Evolutionary conservation across 1,140 invertebrate species (phyloP).

Genomic region (Caenorhabditis remanei): DNA sequence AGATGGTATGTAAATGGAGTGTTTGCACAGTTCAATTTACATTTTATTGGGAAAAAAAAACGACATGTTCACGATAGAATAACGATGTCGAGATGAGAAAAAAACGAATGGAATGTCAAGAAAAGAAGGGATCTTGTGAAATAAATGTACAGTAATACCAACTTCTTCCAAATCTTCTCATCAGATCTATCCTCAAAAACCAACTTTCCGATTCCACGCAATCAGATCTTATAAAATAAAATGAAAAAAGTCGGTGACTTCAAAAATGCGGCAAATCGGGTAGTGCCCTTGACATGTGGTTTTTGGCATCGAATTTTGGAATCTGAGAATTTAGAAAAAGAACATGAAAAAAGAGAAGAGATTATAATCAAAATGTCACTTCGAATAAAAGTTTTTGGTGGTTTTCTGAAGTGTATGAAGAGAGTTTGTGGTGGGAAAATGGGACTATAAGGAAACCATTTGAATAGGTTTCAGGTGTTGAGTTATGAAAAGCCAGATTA

Average conservation of each 20-base stretch:
- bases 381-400: not conserved
- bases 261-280: conserved; percentile 40
- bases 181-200: not conserved
- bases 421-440: not conserved
- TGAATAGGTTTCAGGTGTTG: too few species aligned
- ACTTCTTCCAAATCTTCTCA: not conserved
- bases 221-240: conserved; percentile 22
- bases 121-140: not conserved
- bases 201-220: conserved; percentile 12
- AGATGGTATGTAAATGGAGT: conserved; percentile 34
- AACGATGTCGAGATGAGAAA: conserved; percentile 20
- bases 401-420: not conserved
- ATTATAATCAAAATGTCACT: conserved; percentile 42
- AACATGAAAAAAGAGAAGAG: conserved; percentile 21
- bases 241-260: conserved; percentile 18
- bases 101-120: not conserved
- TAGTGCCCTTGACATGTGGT: conserved; percentile 45
- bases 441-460: not conserved
- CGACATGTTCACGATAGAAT: not conserved
- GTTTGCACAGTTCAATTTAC: conserved; percentile 32
- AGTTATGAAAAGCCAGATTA: too few species aligned
- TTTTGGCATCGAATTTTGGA: conserved; percentile 36
- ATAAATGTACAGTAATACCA: not conserved
- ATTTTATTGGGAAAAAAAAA: conserved; percentile 18
- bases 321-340: not conserved